Evolutionary conservation across 2,888 invertebrate genomes (phyloP), one percentile per base, ranked within the genome.

Genomic region (Phragmatobia fuliginosa): DNA sequence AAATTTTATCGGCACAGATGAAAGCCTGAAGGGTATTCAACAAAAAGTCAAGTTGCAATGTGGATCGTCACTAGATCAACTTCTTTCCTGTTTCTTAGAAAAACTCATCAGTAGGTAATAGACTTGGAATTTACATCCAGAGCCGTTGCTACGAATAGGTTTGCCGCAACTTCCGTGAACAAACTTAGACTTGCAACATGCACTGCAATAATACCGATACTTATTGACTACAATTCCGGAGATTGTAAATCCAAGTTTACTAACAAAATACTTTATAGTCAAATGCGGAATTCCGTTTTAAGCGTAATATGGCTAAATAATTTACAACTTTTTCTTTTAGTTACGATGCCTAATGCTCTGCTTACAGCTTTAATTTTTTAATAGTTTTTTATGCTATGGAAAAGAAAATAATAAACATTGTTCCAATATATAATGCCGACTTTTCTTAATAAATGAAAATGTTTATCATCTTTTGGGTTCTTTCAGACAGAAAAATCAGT

Each of bases 191-290:
- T 41, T 28, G 61, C 36, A 33, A 56, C 56, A 28, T 62, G 52
- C 33, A 65, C 36, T 52, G 36, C 67, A 7, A 41, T 52, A 67
- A 61, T 36, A 14, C 6, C 38, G n/a, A 18, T 21, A 6, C 49
- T 67, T 45, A 45, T 32, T n/a, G 63, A 45, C 62, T 32, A 63
- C 62, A 67, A 33, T 62, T 62, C 67, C 52, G 62, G 56, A 41
- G 38, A 41, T 58, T 56, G 38, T 36, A 36, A 60, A 25, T 21
- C 18, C 10, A 31, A 18, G 62, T 68, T 68, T 68, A 68, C 62
- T 45, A 68, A 68, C 68, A 56, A 62, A 52, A 28, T 36, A 41
- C 41, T 31, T 41, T 31, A 41, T 38, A 41, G 14, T 7, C 32
- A 45, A 28, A 18, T 7, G 32, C 32, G n/a, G 32, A 25, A 41